A percentile compares a stretch with the other conserved stretches of the same genome.
These are phyloP conservation scores for Hymenopus coronatus DNA, from an alignment of 2,888 invertebrate species.

Conservation along the genomic window DNA sequence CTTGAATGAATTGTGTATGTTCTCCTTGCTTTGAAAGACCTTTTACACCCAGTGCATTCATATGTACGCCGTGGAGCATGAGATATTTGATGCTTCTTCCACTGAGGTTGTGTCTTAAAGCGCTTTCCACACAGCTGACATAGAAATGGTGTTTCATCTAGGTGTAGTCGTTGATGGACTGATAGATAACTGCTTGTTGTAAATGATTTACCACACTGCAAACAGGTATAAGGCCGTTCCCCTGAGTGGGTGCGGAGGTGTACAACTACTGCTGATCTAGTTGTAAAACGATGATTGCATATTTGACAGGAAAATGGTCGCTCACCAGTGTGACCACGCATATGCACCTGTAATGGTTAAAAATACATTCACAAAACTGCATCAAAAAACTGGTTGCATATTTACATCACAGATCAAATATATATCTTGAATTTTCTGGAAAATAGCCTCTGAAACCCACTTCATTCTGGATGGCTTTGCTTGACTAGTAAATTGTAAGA, in stretches of 20 bases:
- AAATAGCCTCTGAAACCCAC: too few relatives aligned
- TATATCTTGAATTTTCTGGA: too few relatives aligned
- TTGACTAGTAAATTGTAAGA: too few relatives aligned
- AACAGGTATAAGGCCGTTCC: neutral
- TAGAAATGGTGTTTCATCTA: neutral
- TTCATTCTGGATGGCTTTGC: too few relatives aligned
- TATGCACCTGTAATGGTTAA: neutral
- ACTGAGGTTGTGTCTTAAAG: neutral
- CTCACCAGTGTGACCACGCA: slow-evolving; percentile 1
- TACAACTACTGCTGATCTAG: neutral
- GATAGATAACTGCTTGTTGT: neutral
- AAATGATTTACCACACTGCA: neutral
- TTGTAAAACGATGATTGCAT: neutral
- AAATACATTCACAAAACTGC: neutral
- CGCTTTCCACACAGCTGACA: neutral
- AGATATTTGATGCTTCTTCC: neutral
- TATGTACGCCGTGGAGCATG: neutral
- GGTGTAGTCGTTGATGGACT: neutral
- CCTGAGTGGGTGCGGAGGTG: neutral
- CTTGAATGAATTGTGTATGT: neutral
- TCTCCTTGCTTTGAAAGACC: neutral
- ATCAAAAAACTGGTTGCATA: too few relatives aligned
- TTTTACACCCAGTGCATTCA: neutral
- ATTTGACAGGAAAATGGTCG: neutral
- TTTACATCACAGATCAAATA: too few relatives aligned